A percentile compares a stretch with the other conserved stretches of the same genome.
Evolutionary conservation across 2,888 invertebrate genomes (phyloP).

Genomic region (Eristalis tenax): DNA sequence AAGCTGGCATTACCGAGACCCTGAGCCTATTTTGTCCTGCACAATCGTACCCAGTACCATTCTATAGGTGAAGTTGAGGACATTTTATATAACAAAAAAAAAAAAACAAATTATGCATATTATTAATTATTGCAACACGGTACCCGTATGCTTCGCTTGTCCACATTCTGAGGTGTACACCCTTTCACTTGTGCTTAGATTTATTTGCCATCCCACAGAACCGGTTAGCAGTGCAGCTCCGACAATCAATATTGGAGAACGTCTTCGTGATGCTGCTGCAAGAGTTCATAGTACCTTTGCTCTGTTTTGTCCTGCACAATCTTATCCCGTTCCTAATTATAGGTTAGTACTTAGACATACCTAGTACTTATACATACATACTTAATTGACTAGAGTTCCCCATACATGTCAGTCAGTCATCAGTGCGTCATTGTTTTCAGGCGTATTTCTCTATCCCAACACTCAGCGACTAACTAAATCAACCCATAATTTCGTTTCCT

Average conservation of each 20-base stretch:
- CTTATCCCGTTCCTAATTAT: constrained; percentile 88
- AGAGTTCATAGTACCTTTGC: constrained; percentile 83
- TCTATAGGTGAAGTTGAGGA: constrained; percentile 81
- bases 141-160: not conserved
- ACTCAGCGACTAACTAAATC: constrained; percentile 66
- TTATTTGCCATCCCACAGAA: constrained; percentile 76
- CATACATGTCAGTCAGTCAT: too few species aligned
- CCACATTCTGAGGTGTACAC: not conserved
- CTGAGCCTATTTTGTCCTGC: constrained; percentile 89
- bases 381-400: too few species aligned
- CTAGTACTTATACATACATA: too few species aligned
- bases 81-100: not conserved
- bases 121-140: not conserved
- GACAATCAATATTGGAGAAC: constrained; percentile 88
- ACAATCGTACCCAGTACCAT: constrained; percentile 86
- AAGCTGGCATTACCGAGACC: constrained; percentile 77
- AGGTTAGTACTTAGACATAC: constrained; percentile 82
- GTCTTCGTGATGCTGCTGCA: constrained; percentile 83
- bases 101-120: not conserved
- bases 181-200: not conserved
- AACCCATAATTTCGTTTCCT: constrained; percentile 14
- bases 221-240: constrained; percentile 82
- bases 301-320: constrained; percentile 88
- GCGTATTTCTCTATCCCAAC: constrained; percentile 11
- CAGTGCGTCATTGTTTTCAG: not conserved